Base-by-base conservation (phyloP, 2,888 invertebrate genomes). In the Trichacis sp. region DNA sequence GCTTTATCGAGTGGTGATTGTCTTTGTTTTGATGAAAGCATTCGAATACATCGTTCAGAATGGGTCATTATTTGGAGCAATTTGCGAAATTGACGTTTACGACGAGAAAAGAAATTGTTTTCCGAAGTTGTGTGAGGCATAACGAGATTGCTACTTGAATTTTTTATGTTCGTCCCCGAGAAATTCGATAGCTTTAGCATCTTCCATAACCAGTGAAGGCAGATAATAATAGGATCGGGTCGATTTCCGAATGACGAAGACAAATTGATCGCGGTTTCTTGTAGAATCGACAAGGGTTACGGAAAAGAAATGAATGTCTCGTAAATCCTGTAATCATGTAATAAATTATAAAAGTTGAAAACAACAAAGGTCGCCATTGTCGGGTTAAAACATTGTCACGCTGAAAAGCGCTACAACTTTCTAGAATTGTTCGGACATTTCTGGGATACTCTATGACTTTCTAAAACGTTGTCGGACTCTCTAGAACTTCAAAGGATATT, bases 141-240 rank as follows among this genome's bases (percentile, higher is more conserved):
- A 56, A 62, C 67, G 53, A 67, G 59, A 59, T 57, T 67, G 56
- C 33, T 50, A 45, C 48, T 47, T 67, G 50, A 64, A 67, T 67
- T 56, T 64, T 67, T 67, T 53, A 67, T 64, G 45, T 17, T 46
- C 33, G 53, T 62, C 56, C 52, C 59, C 59, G 59, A 56, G 56
- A 51, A 56, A 43, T 63, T 63, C 56, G 53, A 62, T 63, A 59
- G 46, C 59, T 56, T 42, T 17, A 54, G 56, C 53, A 66, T 66
- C 62, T 59, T 67, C 56, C 56, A 59, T 59, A 67, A 59, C 40
- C 46, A 58, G 55, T 59, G 60, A 54, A 63, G 63, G 52, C 48
- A 48, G 59, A 59, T 63, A 63, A 67, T 67, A 67, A 63, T 56
- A 63, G 58, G 55, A 63, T 63, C 61, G 58, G 59, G 66, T 67